Conservation (phyloP, 2,113 vertebrate genomes). For the Halcyon senegalensis region DNA sequence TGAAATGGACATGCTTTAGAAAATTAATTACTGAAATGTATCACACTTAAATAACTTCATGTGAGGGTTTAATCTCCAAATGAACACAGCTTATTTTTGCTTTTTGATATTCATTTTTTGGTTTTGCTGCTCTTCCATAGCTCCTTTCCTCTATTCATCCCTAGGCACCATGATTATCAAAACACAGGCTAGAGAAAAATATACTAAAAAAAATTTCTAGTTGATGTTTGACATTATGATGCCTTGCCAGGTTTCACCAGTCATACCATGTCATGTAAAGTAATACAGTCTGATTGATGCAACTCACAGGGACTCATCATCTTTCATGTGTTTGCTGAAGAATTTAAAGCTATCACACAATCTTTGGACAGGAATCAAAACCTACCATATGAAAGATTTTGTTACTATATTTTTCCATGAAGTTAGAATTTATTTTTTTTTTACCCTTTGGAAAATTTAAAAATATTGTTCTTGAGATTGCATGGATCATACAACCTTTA, state of each 20-base stretch:
- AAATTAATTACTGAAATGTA: neutral
- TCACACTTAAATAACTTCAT: neutral
- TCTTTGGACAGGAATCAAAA: neutral
- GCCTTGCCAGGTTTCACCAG: constrained; percentile 19
- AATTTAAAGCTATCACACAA: neutral
- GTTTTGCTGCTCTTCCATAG: neutral
- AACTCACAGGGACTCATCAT: neutral
- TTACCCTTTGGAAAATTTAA: neutral
- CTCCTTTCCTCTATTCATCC: neutral
- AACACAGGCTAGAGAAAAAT: neutral
- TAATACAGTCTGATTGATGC: constrained; percentile 8
- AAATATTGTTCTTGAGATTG: neutral
- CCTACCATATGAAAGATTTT: neutral
- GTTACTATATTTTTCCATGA: neutral
- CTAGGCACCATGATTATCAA: neutral
- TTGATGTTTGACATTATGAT: neutral
- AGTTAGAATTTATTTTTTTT: neutral
- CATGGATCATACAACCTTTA: neutral
- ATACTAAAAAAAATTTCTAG: neutral
- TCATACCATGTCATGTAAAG: neutral
- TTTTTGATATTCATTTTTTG: neutral
- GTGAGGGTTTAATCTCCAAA: neutral
- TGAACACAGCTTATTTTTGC: neutral
- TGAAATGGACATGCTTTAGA: neutral
- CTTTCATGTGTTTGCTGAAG: neutral